phyloP scores from a whole-genome alignment of 2,113 vertebrate species.

The Anthoscopus minutus region DNA sequence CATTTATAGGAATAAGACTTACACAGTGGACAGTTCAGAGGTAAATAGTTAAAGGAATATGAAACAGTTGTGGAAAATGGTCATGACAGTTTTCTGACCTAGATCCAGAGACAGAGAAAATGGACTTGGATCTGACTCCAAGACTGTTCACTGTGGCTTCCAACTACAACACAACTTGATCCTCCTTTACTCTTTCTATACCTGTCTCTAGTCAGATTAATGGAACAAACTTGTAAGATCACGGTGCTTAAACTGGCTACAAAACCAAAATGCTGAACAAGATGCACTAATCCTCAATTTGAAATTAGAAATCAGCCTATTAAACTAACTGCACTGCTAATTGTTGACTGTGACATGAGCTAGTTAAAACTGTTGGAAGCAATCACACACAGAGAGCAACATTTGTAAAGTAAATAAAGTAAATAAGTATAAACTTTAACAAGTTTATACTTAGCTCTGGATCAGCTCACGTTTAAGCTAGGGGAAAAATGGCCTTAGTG shows the following conservation, averaged over 20 bases:
- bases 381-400: background rate
- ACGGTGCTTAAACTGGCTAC: background rate
- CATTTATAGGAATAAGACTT: background rate
- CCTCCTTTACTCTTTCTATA: background rate
- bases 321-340: background rate
- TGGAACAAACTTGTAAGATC: background rate
- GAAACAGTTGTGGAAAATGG: background rate
- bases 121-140: background rate
- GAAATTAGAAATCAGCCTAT: background rate
- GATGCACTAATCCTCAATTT: background rate
- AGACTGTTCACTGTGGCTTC: background rate
- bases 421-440: too few relatives aligned
- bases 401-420: too few relatives aligned
- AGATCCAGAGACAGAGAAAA: background rate
- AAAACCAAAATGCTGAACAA: background rate
- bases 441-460: background rate
- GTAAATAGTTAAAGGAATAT: background rate
- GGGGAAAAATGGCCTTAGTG: background rate
- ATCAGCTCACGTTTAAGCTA: background rate
- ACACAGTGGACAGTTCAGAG: background rate
- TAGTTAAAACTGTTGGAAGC: background rate
- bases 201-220: background rate
- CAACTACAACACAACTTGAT: background rate
- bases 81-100: background rate
- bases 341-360: background rate